Conservation (phyloP, 2,888 invertebrate species). For the Ochropleura leucogaster region DNA sequence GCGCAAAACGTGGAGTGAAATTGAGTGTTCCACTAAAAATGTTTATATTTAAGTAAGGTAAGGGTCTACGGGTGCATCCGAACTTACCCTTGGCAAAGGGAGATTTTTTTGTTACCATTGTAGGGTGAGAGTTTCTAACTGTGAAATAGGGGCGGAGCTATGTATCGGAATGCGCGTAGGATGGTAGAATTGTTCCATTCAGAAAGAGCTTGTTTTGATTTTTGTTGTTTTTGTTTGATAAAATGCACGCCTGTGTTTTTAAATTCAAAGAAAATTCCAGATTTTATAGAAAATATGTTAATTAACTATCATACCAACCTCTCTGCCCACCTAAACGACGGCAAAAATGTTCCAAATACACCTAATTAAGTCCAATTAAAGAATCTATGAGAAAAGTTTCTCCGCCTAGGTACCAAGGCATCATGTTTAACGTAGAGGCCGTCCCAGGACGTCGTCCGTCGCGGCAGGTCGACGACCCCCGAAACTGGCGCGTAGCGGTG, state of each 20-base stretch:
- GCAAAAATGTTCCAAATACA: neutral
- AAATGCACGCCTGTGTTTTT: no score
- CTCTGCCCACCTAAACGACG: neutral
- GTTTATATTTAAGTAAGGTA: constrained; percentile 38
- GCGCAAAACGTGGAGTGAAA: constrained; percentile 8
- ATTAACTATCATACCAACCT: neutral
- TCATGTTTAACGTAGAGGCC: constrained; percentile 78
- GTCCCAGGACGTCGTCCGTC: constrained; percentile 84
- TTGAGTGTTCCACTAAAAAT: constrained; percentile 28
- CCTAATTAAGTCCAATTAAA: constrained; percentile 50
- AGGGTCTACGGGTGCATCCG: constrained; percentile 27
- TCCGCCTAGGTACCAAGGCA: constrained; percentile 76
- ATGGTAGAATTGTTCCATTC: constrained; percentile 22
- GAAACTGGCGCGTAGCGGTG: constrained; percentile 88
- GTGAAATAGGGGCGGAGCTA: constrained; percentile 40
- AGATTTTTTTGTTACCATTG: constrained; percentile 36
- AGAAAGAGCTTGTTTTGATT: constrained; percentile 16
- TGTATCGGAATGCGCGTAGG: constrained; percentile 31
- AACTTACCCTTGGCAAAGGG: constrained; percentile 54
- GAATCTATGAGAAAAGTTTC: constrained; percentile 44
- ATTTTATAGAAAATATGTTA: neutral
- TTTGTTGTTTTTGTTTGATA: constrained; percentile 1
- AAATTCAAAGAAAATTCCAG: neutral
- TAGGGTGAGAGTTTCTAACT: constrained; percentile 54
- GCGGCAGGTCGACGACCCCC: constrained; percentile 86